Evolutionary conservation across 2,113 vertebrate species (phyloP), one percentile per base, ranked within the genome.

Genomic region (Poecilia latipinna): DNA sequence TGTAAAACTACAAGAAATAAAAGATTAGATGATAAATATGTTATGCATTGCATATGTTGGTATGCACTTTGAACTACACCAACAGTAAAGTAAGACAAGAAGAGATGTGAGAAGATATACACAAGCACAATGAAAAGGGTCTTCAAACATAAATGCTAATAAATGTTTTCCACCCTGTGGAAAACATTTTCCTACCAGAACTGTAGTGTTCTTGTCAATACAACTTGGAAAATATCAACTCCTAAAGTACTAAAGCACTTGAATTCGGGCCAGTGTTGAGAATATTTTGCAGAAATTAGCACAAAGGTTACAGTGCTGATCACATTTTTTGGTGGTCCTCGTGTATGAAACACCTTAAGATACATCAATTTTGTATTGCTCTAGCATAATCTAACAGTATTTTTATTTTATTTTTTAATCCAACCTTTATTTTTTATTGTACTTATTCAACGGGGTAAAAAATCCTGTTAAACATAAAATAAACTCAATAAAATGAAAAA

Each of bases 181-280:
- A 28, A 28, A 28, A 28, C 51, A 22, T 57, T 57, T 8, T 3
- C 2, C 24, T 10, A 17, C 51, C 44, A 48, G 0, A 17, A 48
- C 5, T 48, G 19, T 6, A 57, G 24, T 24, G 19, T n/a, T n/a
- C 51, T 54, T 24, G 19, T 54, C 48, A 6, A 51, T 51, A 22
- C 17, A 2, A 51, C 48, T 51, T 6, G 22, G 13, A 19, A 51
- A 51, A 51, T 19, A 22, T 51, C 22, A 19, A 51, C 48, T 37
- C 70, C 51, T 44, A 8, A 13, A 13, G 67, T n/a, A 69, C 37
- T 29, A 62, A 62, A 5, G 69, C 61, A 69, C 24, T 71, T 63
- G 39, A 71, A 75, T n/a, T n/a, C n/a, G n/a, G n/a, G n/a, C n/a
- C 79, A 83, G 61, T 70, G 12, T 42, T 74, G 37, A 1, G 33